Evolutionary conservation across 2,113 vertebrate species (phyloP), one percentile per base, ranked within the genome.

Genomic region (Dasyornis broadbenti): DNA sequence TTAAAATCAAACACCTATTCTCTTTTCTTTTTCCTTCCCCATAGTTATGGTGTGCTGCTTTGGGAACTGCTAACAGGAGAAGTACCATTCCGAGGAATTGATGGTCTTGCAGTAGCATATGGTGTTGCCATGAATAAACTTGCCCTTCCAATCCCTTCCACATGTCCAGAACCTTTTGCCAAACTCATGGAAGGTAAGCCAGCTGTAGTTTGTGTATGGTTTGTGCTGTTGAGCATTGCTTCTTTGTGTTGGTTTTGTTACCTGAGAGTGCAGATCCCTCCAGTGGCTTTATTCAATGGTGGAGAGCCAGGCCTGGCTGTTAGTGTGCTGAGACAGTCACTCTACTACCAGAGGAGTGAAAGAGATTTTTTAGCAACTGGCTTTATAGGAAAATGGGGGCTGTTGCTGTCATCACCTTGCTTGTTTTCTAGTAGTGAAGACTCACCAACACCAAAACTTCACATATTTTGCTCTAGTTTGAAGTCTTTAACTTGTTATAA

Each of bases 71-170:
- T 99, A 70, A 99, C 99, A 1, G 99, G 99, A 23, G 99, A 99
- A 92, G 99, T 99, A 60, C 99, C 99, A 2, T 99, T 99, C 95
- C 98, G 99, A 86, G 99, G 99, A 33, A 99, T 99, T 19, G 99
- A 99, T 92, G 98, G 99, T 37, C 98, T 99, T 31, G 99, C 99
- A 0, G 99, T 99, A 61, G 99, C 99, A 5, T 99, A 99, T 0
- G 99, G 99, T 37, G 99, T 99, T 85, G 99, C 99, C 21, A 99
- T 99, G 99, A 99, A 99, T 97, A 99, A 99, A 92, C 98, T 99
- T 45, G 98, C 99, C n/a, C 97, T 99, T 96, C 99, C 99, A 47
- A 98, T 99, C 88, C 99, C 99, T 79, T 99, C 99, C n/a, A 99
- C 99, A 0, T 99, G 99, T 86, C 99, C 99, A 16, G 99, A 99